Base-by-base conservation (phyloP, 1,140 invertebrate genomes). In the Cydia amplana region DNA sequence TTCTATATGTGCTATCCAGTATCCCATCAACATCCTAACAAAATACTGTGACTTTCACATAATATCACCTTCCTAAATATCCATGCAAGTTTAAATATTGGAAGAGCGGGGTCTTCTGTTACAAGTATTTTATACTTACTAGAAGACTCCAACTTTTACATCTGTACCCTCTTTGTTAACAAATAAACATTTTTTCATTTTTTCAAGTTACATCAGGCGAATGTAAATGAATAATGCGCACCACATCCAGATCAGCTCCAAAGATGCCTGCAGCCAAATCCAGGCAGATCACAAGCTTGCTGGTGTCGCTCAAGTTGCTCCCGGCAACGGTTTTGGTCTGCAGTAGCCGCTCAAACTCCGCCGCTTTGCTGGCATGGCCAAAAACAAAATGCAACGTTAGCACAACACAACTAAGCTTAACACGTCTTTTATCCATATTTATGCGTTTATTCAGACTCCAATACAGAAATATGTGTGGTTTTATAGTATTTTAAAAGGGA, bases 261-360 rank as follows among this genome's bases (percentile, higher is more conserved):
- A 82, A 78, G 5, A 87, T 72, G 14, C 74, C 65, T 6, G 88
- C 84, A 36, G 89, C 91, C 20, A 92, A 78, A 65, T 92, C 89
- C 36, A 92, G 74, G 63, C 89, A 91, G 49, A 91, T 88, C 9
- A 91, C 88, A 65, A 85, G 77, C 85, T 90, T 92, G 70, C 86
- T 86, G 0, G 84, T 89, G n/a, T 91, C 91, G 18, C 84, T 87
- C 32, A 92, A 84, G 36, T 84, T 90, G 55, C 80, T 87, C 7
- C 86, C 87, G 9, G 88, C 84, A 14, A 78, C 82, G 0, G 83
- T 82, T 76, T 87, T 91, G 0, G 85, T 85, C 77, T 90, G 86
- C 25, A 92, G 74, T 6, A 92, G 78, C n/a, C 91, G 77, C 60
- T 91, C 85, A 74, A 89, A 87, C 74, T 91, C 91, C 12, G 86